Percentiles rank a stretch among this genome's conserved stretches.
phyloP scores from a whole-genome alignment of 2,888 invertebrate species.

The Sussaba pulchella region DNA sequence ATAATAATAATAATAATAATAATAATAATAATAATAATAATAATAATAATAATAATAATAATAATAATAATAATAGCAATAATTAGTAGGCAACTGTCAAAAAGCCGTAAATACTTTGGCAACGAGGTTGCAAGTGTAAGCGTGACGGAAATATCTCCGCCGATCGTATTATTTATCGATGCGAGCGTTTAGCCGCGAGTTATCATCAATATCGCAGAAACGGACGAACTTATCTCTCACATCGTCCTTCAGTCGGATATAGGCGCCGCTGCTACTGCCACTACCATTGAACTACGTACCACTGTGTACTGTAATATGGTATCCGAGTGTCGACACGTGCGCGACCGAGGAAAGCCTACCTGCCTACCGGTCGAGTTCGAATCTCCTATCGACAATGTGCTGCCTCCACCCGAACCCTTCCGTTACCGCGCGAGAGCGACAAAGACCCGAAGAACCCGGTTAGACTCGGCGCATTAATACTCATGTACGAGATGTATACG shows the following conservation, averaged over 20 bases:
- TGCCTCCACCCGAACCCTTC: conserved; percentile 21
- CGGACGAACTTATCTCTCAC: conserved; percentile 60
- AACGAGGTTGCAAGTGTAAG: neutral
- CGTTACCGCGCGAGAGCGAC: neutral
- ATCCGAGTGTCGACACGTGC: conserved; percentile 61
- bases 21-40: neutral
- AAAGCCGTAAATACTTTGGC: conserved; percentile 20
- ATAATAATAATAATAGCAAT: too few species aligned
- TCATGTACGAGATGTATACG: conserved; percentile 26
- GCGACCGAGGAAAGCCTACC: conserved; percentile 32
- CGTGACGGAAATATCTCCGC: neutral
- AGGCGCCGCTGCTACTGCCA: neutral
- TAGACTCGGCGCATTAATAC: conserved; percentile 43
- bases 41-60: too few species aligned
- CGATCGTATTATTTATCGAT: conserved; percentile 57
- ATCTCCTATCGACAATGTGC: conserved; percentile 31
- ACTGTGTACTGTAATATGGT: conserved; percentile 9
- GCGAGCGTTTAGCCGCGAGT: conserved; percentile 45
- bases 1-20: too few species aligned
- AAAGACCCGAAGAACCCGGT: conserved; percentile 5
- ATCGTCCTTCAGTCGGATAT: conserved; percentile 28
- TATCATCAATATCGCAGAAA: conserved; percentile 54
- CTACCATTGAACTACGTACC: neutral
- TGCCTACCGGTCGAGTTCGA: conserved; percentile 34
- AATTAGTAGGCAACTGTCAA: too few species aligned